Base-by-base conservation (phyloP, 2,888 invertebrate genomes). In the Athalia circularis region DNA sequence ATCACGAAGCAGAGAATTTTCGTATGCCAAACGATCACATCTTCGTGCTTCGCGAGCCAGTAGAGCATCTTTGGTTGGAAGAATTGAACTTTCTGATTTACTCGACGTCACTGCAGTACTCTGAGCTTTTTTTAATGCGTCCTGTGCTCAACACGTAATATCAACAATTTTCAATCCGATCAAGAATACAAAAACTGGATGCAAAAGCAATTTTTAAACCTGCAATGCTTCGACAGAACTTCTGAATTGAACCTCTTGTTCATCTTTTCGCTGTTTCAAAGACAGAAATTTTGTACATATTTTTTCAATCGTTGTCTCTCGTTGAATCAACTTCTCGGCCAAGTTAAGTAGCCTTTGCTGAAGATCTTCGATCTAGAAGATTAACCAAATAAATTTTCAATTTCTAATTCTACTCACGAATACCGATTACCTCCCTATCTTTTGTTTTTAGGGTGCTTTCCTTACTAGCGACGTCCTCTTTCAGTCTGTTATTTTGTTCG, bases 191-290 rank as follows among this genome's bases (percentile, higher is more conserved):
- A 15, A 67, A 29, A 48, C n/a, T 65, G 48, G 15, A 65, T 50
- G 54, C 48, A 54, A 61, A 11, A 4, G 61, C 72, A 47, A 4
- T 4, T 0, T 54, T 47, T 61, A 43, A 76, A 85, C 85, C 77
- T 84, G 85, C 52, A 85, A 80, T 29, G 80, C 83, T 77, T 84
- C 81, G 47, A 84, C 82, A 0, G 82, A 82, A 8, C 78, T 80
- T 5, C 80, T 79, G 8, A 86, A 48, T n/a, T 83, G 65, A 9
- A 78, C 61, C 57, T 84, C 85, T 65, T 85, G 83, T 29, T 84
- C 80, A 43, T 86, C 83, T n/a, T 85, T 86, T 48, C 82, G 82
- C 47, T 84, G 83, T 45, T 85, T 85, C 52, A 87, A 47, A 4
- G 61, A 80, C 68, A 84, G 77, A 78, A 85, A 86, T 79, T 84